These are phyloP conservation scores for Pasiphila rectangulata DNA, from an alignment of 2,888 invertebrate genomes.

Conservation along the genomic window DNA sequence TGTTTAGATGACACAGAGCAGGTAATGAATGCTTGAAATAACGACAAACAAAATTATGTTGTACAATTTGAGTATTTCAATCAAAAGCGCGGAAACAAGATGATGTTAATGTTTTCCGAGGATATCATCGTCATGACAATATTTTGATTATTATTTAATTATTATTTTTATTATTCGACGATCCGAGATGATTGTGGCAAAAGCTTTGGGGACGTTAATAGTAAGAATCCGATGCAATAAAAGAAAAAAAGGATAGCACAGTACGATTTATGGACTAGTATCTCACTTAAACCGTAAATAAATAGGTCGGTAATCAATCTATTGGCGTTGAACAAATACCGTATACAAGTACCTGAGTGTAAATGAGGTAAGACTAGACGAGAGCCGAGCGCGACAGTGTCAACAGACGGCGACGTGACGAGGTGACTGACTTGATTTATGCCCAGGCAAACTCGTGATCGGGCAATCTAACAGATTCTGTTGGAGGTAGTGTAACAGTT, in stretches of 20 bases:
- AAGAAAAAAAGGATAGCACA: neutral
- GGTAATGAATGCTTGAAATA: too few species aligned
- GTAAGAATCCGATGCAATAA: neutral
- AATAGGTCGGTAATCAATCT: neutral
- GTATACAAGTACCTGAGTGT: neutral
- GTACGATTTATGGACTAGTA: neutral
- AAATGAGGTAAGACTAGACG: too few species aligned
- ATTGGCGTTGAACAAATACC: constrained; percentile 1
- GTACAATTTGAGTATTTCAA: too few species aligned
- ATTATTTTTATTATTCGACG: too few species aligned
- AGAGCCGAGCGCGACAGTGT: neutral
- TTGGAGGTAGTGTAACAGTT: neutral
- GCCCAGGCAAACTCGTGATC: neutral
- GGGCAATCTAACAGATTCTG: neutral
- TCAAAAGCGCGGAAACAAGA: too few species aligned
- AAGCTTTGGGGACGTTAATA: too few species aligned
- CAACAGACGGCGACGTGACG: constrained; percentile 4
- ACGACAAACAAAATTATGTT: too few species aligned
- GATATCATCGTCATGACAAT: too few species aligned
- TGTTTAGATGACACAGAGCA: too few species aligned
- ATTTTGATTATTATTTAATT: too few species aligned
- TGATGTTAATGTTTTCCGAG: too few species aligned
- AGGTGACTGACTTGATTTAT: constrained; percentile 8
- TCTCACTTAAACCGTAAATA: neutral
- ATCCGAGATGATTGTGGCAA: too few species aligned